Base-by-base conservation (phyloP, 2,113 vertebrate genomes). In the western clawed frog (Xenopus tropicalis) region DNA sequence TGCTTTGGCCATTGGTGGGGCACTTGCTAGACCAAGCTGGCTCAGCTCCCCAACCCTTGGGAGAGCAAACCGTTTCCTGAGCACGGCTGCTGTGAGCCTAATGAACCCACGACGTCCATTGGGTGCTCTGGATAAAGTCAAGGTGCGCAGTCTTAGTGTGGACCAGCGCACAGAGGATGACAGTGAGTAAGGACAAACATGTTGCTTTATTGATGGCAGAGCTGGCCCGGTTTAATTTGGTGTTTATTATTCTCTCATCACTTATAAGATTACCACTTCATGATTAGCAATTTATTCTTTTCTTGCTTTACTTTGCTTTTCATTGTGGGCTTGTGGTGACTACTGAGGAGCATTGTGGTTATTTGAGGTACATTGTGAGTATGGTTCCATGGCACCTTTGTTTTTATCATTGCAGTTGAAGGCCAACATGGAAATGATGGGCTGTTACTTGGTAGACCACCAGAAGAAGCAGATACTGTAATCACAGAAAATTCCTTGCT, bases 31-130 rank as follows among this genome's bases (percentile, higher is more conserved):
- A 65, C 94, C 95, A 12, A 93, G 94, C 83, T 98, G 96, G 96
- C 84, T 99, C 77, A 98, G 96, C 78, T 99, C 97, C 22, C 97
- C 97, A 1, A 98, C 97, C 0, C 80, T 97, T 83, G 96, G 97
- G 37, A 91, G 97, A 61, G 95, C 97, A 69, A 98, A 98, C 73
- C 93, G 96, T 21, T 98, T 99, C 83, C 90, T 99, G 75, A 98
- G 96, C 89, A 97, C 96, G 0, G 96, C 96, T 0, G 95, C 97
- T 0, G 94, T 98, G 82, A 98, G 95, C 79, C 92, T 98, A 72
- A 98, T 98, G 96, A 98, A 93, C 62, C 95, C 97, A 0, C 88
- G 97, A 13, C 85, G 97, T 79, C 93, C 96, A 3, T 89, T 96
- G 2, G 91, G 89, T 0, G 68, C 90, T 42, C 87, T 91, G 0